Base-by-base conservation (phyloP, 1,140 invertebrate species). In the Lucilia cuprina region DNA sequence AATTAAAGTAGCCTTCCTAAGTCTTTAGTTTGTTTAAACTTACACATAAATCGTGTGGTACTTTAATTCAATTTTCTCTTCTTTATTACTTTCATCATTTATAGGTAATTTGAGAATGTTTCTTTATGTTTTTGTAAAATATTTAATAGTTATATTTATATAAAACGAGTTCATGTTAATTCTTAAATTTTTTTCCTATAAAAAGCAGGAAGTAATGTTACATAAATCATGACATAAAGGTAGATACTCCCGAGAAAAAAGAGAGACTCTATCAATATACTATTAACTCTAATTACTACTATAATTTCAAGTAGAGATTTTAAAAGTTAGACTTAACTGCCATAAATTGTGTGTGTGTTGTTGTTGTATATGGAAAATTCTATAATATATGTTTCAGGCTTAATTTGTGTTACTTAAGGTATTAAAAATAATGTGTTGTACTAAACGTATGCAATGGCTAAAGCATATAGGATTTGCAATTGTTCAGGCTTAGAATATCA, bases 391-490 rank as follows among this genome's bases (percentile, higher is more conserved):
- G 21, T 70, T 70, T 10, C n/a, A 21, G 0, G 65, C 19, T 70
- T 70, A 70, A 70, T 70, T 70, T 70, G 65, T 70, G 65, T 70
- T 70, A 70, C 65, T 70, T 70, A 70, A 70, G 65, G 65, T 70
- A 19, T 70, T 70, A 70, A 70, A 70, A 19, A 21, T 21, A 25
- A 41, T 41, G 41, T 41, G 41, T 30, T 30, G 41, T 5, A 8
- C 10, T 41, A 41, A 41, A 41, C 41, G 41, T 41, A 41, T 8
- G 25, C 25, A 5, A 41, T 41, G 41, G 1, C 41, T 10, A 10
- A 41, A 5, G 10, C 41, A 2, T 41, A 7, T 41, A 41, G 7
- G 7, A 41, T 2, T 5, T 41, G 41, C 41, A 41, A 41, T 41
- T 41, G 41, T 7, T 41, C 10, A 41, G 7, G 10, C 41, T 41